These are phyloP conservation scores for Netelia virgata DNA, from an alignment of 2,888 invertebrate genomes.

Conservation along the genomic window DNA sequence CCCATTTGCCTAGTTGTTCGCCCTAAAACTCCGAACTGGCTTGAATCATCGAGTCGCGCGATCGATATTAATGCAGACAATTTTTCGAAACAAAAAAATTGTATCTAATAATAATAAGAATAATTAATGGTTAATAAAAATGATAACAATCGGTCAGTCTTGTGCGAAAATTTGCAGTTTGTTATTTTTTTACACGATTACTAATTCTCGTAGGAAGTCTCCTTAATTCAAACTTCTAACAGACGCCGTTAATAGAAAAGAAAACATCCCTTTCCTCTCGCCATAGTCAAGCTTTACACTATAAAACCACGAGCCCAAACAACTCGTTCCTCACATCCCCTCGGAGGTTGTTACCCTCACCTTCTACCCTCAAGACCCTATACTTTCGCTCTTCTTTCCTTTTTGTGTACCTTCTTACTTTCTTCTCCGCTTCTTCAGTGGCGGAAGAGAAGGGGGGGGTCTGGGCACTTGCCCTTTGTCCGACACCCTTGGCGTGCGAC, in stretches of 20 bases:
- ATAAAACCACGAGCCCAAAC: conserved; percentile 25
- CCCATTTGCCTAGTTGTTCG: conserved; percentile 20
- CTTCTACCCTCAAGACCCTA: neutral
- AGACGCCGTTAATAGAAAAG: neutral
- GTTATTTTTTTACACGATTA: too few species aligned
- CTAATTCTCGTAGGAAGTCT: neutral
- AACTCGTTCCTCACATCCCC: neutral
- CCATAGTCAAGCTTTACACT: conserved; percentile 29
- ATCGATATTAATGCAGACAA: neutral
- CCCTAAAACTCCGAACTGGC: conserved; percentile 1
- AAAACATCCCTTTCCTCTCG: conserved; percentile 15
- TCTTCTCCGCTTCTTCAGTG: conserved; percentile 10
- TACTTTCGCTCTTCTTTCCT: neutral
- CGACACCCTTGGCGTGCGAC: conserved; percentile 32
- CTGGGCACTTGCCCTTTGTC: conserved; percentile 51
- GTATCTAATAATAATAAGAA: too few species aligned
- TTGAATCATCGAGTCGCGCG: conserved; percentile 5
- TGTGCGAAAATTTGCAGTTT: too few species aligned
- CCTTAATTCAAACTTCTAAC: neutral
- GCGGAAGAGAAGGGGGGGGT: neutral
- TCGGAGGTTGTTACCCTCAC: conserved; percentile 3
- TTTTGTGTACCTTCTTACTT: conserved; percentile 27
- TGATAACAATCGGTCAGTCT: too few species aligned
- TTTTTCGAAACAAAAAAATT: neutral
- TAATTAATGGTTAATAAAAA: too few species aligned